Evolutionary conservation across 2,888 invertebrate genomes (phyloP), one percentile per base, ranked within the genome.

Genomic region (Steinernema carpocapsae): DNA sequence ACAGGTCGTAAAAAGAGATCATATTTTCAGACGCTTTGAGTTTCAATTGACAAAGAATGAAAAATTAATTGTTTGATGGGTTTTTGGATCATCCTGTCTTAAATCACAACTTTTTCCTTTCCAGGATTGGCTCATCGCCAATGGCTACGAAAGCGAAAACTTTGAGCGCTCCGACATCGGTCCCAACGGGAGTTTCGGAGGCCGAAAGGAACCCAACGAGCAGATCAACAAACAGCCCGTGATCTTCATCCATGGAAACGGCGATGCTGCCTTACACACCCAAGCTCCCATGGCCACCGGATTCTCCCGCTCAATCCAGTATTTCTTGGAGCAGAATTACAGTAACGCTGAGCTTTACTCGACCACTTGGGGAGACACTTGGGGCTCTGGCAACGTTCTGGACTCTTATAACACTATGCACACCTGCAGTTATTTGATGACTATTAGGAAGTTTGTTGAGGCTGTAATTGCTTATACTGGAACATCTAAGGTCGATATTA

Each of bases 261-360:
- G 86, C 32, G 86, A 86, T 64, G 82, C 86, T 2, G 86, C 86
- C 24, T 80, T 86, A 1, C 83, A 85, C 73, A 84, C 85, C 7
- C 86, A 86, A 76, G 85, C 81, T n/a, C 84, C 84, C 19, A 59
- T 76, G 12, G 73, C 76, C 32, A 79, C 78, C 32, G 81, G 82
- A 10, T 82, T 82, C 82, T 79, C 83, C 32, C 77, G 82, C 19
- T 77, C 80, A 17, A 86, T 86, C 52, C 85, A 86, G 75, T 86
- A 86, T 73, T 86, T 86, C 75, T 72, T 86, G 64, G 86, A 86
- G 76, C 86, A 86, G 70, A 86, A 86, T 73, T 86, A 86, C 78
- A 85, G 83, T 26, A 72, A 45, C 59, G 83, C 85, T 12, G 86
- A 86, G 72, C 72, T 86, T 12, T 86, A 86, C 72, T 81, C 86